These are phyloP conservation scores for Berghia stephanieae DNA, from an alignment of 1,140 invertebrate genomes.

Conservation along the genomic window DNA sequence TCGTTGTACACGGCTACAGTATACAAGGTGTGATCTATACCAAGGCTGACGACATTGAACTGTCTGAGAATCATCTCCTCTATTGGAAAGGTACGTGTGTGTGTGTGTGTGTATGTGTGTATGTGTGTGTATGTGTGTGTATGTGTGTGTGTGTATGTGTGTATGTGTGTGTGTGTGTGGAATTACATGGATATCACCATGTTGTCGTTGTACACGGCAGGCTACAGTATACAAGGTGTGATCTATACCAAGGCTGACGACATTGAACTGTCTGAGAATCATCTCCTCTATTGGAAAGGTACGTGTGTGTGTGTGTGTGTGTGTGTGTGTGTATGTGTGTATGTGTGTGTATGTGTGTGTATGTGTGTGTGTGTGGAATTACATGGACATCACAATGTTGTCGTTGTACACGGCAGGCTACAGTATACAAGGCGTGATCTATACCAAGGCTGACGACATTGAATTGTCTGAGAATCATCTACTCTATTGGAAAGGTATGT, in stretches of 20 bases:
- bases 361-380: conserved; percentile 84
- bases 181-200: no score
- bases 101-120: no score
- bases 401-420: conserved; percentile 66
- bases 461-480: no score
- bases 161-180: no score
- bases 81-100: conserved; percentile 10
- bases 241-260: conserved; percentile 35
- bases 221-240: conserved; percentile 50
- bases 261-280: no score
- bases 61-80: conserved; percentile 5
- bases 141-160: no score
- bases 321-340: no score
- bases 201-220: conserved; percentile 61
- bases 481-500: no score
- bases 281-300: conserved; percentile 11
- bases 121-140: no score
- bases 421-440: conserved; percentile 45
- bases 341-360: no score
- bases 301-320: no score
- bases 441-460: conserved; percentile 34
- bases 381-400: conserved; percentile 87
- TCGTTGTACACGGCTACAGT: conserved; percentile 63
- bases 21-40: conserved; percentile 38
- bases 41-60: conserved; percentile 31